Conservation (phyloP, 2,113 vertebrate species). For the Macrotus californicus region DNA sequence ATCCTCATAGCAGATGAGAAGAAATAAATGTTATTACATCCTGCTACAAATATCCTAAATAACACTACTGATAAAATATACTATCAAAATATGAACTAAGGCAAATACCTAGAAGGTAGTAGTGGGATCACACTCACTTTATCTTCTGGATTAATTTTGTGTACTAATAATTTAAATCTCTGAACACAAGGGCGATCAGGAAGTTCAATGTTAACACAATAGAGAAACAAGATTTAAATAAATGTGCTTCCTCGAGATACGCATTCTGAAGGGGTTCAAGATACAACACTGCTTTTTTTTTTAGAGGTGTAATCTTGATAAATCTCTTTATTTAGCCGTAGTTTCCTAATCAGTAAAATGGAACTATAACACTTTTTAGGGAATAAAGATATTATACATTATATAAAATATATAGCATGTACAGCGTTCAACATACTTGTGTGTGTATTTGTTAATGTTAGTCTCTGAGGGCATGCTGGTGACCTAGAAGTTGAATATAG, state of each 20-base stretch:
- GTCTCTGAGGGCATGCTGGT: neutral
- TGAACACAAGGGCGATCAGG: neutral
- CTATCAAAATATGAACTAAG: neutral
- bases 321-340: neutral
- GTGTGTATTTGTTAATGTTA: neutral
- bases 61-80: neutral
- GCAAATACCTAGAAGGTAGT: neutral
- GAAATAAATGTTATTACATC: neutral
- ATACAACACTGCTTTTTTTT: neutral
- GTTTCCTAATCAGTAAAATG: neutral
- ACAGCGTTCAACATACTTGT: neutral
- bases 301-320: neutral
- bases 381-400: neutral
- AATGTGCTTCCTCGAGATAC: neutral
- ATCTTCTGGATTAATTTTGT: neutral
- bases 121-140: neutral
- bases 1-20: neutral
- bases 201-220: neutral
- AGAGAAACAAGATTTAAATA: neutral
- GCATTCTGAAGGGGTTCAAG: neutral
- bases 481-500: neutral
- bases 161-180: neutral
- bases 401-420: neutral
- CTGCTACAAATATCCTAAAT: neutral
- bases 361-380: neutral